phyloP scores from a whole-genome alignment of 2,797 vertebrate genomes.

The Micropoecilia bifurca region DNA sequence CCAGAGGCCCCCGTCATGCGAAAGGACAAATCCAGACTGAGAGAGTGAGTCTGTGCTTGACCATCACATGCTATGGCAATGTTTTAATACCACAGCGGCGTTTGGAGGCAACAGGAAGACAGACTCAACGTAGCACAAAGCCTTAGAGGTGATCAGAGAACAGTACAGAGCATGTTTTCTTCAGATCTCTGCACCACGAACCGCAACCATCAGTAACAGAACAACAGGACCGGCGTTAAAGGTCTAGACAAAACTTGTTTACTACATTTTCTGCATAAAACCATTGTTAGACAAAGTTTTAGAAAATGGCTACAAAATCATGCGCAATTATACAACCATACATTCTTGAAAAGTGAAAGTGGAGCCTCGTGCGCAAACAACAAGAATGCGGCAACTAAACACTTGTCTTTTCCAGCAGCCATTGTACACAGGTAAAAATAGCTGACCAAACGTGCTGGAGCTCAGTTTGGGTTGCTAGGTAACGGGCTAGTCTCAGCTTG shows the following conservation, averaged over 20 bases:
- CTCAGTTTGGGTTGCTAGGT: too few species aligned
- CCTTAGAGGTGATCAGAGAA: constrained; percentile 29
- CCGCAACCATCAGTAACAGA: background rate
- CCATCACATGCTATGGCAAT: constrained; percentile 46
- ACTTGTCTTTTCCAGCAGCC: too few species aligned
- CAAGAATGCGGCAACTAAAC: too few species aligned
- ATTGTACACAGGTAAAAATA: too few species aligned
- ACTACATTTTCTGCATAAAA: too few species aligned
- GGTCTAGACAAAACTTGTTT: background rate
- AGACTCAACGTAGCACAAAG: constrained; percentile 54
- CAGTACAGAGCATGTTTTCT: constrained; percentile 13
- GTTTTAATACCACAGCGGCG: constrained; percentile 24
- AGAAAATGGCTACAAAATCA: too few species aligned
- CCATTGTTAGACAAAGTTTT: too few species aligned
- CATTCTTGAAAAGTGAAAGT: too few species aligned
- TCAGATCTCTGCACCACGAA: background rate
- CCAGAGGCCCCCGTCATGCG: constrained; percentile 77
- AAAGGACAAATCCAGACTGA: constrained; percentile 66
- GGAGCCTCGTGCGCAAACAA: too few species aligned
- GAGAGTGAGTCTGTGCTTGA: constrained; percentile 45
- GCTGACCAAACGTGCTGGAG: too few species aligned
- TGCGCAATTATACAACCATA: too few species aligned
- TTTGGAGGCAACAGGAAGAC: constrained; percentile 33
- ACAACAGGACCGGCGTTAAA: background rate
- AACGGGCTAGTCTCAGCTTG: too few species aligned